Base-by-base conservation (phyloP, 2,113 vertebrate species). In the Axis porcinus region DNA sequence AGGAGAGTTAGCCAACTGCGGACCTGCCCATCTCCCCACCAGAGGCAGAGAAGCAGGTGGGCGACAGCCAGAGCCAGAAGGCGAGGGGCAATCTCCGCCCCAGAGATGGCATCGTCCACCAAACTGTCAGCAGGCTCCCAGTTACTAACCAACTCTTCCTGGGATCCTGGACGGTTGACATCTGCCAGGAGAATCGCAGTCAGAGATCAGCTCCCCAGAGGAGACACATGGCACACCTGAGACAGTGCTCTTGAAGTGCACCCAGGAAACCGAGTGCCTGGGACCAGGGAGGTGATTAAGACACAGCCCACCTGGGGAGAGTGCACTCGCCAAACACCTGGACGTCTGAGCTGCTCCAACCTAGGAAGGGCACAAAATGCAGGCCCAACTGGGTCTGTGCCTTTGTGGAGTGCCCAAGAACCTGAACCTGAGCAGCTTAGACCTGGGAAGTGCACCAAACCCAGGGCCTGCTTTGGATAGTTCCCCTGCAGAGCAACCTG, bases 1-100 rank as follows among this genome's bases (percentile, higher is more conserved):
- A 70, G n/a, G n/a, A 70, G 64, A 70, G 19, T 17, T 36, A 23
- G 9, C 64, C 0, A 0, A 9, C 9, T 70, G 4, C 2, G 0
- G 30, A 70, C 21, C 9, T 10, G 17, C 64, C n/a, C 19, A 12
- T 70, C 19, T 9, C n/a, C 64, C 9, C 2, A 0, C 64, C n/a
- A 2, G n/a, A 36, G 19, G n/a, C 9, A 21, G 19, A 70, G n/a
- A 70, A 5, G 9, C n/a, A 23, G n/a, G n/a, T 4, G 11, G 19
- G n/a, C 0, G 4, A n/a, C 62, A 70, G n/a, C 64, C n/a, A 70
- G 9, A 70, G 64, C n/a, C n/a, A 12, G 64, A 23, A 23, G 64
- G n/a, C 10, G n/a, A 70, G 64, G 19, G 64, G 19, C n/a, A 36
- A n/a, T 70, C 64, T 70, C 64, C 0, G 1, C n/a, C 64, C n/a